A percentile compares a stretch with the other conserved stretches of the same genome.
Conservation (phyloP, 2,888 invertebrate genomes). For the Oscheius onirici region DNA sequence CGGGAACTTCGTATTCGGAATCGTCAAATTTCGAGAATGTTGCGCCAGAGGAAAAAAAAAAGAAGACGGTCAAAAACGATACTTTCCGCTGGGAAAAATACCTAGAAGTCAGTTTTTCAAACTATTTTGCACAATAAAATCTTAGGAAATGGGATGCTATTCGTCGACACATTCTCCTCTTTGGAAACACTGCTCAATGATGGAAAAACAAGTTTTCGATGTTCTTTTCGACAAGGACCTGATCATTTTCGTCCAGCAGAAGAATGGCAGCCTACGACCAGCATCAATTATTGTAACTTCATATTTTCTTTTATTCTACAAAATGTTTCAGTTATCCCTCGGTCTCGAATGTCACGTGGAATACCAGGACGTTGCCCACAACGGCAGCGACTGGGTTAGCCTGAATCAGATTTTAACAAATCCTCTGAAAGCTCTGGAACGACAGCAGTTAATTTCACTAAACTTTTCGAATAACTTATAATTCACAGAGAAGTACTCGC, state of each 20-base stretch:
- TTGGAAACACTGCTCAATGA: background rate
- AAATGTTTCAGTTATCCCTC: constrained; percentile 1
- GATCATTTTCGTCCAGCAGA: background rate
- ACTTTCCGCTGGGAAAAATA: constrained; percentile 9
- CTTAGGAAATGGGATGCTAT: constrained; percentile 5
- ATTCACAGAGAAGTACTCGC: background rate
- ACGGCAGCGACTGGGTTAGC: constrained; percentile 20
- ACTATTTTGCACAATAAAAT: background rate
- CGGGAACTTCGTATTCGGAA: background rate
- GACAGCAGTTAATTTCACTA: background rate
- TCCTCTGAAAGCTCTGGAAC: background rate
- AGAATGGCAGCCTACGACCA: background rate
- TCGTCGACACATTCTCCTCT: background rate
- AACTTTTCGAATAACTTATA: background rate
- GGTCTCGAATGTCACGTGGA: constrained; percentile 11
- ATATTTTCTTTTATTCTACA: background rate
- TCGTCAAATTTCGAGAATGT: background rate
- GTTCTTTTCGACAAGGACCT: background rate
- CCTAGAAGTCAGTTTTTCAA: background rate
- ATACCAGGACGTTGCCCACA: constrained; percentile 12
- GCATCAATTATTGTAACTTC: constrained; percentile 2
- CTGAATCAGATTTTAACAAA: background rate
- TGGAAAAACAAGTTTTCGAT: constrained; percentile 13
- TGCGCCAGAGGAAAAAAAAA: background rate
- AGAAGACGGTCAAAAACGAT: too few species aligned